Base-by-base conservation (phyloP, 2,797 vertebrate species). In the Dipus sagitta region DNA sequence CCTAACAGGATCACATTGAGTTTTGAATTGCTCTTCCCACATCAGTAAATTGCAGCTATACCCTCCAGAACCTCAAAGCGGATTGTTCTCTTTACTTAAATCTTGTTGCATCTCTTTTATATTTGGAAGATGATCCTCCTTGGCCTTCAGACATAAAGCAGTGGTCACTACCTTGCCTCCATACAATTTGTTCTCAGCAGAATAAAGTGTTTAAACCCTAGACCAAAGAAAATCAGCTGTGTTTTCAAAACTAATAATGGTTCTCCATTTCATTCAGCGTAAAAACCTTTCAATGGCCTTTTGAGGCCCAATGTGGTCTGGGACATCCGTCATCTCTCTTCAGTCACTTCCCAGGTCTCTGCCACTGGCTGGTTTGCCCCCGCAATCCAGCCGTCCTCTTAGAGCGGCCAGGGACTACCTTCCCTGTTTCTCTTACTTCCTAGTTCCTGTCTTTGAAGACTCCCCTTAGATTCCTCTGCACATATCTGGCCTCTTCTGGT, bases 181-280 rank as follows among this genome's bases (percentile, higher is more conserved):
- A 11, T 17, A 34, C 6, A 20, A 30, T 54, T 34, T 62, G 4
- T 26, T 64, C 28, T 65, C 62, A 86, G 21, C 4, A 47, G 6
- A 14, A 2, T 0, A 6, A 62, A 58, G 17, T 8, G 20, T 12
- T 67, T 70, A 38, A 21, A 62, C 42, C 14, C 0, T 28, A 85
- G 76, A 68, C 38, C 70, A 74, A 54, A 23, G 34, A 52, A 0
- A 20, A 24, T 30, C 38, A 3, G 32, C 70, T 65, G 38, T 86
- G 18, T 64, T 62, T 74, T 38, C 34, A 38, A 76, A 52, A 15
- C 12, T 42, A 6, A 1, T 10, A 72, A 24, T 6, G 9, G 3
- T 1, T 77, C 17, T 8, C 14, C 23, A 1, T 47, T 38, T 60
- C 0, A 0, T 30, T 32, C 54, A 30, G 23, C 23, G n/a, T 11